Conservation (phyloP, 2,113 vertebrate genomes). For the Charadrius vociferus region DNA sequence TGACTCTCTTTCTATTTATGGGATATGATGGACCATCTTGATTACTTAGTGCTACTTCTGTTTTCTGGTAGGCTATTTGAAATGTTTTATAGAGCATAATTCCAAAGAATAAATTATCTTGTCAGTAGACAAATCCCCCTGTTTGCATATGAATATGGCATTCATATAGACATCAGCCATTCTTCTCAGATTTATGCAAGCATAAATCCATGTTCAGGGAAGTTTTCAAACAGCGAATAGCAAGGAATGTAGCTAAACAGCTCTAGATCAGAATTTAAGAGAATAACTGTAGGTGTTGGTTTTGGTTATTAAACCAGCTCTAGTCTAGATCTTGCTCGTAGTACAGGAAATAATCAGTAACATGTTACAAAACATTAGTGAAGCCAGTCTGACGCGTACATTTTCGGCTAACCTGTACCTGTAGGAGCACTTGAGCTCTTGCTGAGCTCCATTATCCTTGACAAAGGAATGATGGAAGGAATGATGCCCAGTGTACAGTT, state of each 20-base stretch:
- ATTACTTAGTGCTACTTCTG: not conserved
- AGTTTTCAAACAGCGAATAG: not conserved
- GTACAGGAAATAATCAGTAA: not conserved
- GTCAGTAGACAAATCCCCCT: not conserved
- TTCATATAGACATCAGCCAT: not conserved
- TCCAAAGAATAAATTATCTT: conserved; percentile 8
- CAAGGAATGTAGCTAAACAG: not conserved
- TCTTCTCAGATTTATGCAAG: conserved; percentile 4
- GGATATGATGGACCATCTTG: not conserved
- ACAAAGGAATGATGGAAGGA: not conserved
- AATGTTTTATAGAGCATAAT: not conserved
- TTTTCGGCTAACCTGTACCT: not conserved
- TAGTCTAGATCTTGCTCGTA: not conserved
- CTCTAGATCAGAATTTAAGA: not conserved
- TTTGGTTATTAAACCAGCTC: not conserved
- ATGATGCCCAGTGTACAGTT: not conserved
- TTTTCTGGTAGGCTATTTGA: not conserved
- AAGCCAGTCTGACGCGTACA: not conserved
- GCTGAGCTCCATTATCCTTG: not conserved
- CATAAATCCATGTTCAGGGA: not conserved
- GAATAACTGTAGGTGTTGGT: not conserved
- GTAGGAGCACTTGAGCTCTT: not conserved
- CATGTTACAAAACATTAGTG: not conserved
- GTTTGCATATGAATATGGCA: not conserved
- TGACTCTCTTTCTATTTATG: not conserved